Evolutionary conservation across 2,888 invertebrate species (phyloP).

Genomic region (Dione juno): DNA sequence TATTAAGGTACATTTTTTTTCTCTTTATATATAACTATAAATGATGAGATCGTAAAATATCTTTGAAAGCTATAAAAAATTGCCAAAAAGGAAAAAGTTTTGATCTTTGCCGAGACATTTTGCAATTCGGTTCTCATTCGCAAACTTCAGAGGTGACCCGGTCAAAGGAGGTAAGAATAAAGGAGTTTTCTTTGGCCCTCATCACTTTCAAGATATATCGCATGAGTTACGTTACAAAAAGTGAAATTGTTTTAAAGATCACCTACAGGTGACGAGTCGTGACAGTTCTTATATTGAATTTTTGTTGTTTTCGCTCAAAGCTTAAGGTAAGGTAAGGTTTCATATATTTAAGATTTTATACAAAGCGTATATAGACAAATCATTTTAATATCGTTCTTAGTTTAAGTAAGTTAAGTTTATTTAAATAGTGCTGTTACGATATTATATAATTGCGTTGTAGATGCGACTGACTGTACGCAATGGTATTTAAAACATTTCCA

Average conservation of each 20-base stretch:
- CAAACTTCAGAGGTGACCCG: conserved; percentile 66
- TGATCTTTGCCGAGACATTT: conserved; percentile 64
- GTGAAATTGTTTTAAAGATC: conserved; percentile 44
- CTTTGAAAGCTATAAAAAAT: conserved; percentile 41
- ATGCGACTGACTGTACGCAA: too few relatives aligned
- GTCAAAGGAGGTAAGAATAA: conserved; percentile 69
- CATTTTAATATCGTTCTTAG: background rate
- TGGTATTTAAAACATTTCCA: too few relatives aligned
- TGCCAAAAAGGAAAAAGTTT: conserved; percentile 57
- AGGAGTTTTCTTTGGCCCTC: conserved; percentile 55
- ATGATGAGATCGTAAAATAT: conserved; percentile 29
- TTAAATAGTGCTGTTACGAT: too few relatives aligned
- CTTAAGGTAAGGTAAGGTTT: background rate
- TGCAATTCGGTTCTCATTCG: conserved; percentile 65
- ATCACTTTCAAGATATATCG: conserved; percentile 57
- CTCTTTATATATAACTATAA: background rate
- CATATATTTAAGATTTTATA: background rate
- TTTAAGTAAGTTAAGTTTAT: background rate
- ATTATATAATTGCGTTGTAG: too few relatives aligned
- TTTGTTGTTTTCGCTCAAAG: background rate
- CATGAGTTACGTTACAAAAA: conserved; percentile 44
- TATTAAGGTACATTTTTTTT: too few relatives aligned
- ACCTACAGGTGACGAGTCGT: conserved; percentile 30
- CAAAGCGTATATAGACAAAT: background rate
- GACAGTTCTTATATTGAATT: conserved; percentile 30